Percentiles rank a stretch among this genome's conserved stretches.
phyloP scores from a whole-genome alignment of 2,113 vertebrate species.

The Antennarius striatus region DNA sequence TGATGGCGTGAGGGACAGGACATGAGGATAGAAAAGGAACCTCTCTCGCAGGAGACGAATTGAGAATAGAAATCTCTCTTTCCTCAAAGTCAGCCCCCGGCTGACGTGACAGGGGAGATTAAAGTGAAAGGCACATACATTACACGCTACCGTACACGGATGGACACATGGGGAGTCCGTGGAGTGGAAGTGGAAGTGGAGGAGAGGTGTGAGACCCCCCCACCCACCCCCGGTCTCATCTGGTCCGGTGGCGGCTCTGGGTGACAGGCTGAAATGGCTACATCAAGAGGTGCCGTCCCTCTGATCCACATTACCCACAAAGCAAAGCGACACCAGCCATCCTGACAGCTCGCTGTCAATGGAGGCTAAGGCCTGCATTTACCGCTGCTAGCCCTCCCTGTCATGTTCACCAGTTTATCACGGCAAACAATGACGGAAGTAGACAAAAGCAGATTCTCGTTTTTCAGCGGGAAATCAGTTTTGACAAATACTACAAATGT shows the following conservation, averaged over 20 bases:
- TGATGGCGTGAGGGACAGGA: constrained; percentile 22
- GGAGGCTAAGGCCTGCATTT: no score
- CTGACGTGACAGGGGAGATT: constrained; percentile 62
- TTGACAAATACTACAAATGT: no score
- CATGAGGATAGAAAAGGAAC: constrained; percentile 32
- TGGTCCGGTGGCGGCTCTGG: constrained; percentile 51
- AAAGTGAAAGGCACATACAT: constrained; percentile 61
- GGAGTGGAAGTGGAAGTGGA: constrained; percentile 22
- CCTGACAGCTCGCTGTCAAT: neutral
- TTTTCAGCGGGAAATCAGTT: no score
- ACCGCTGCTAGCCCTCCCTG: neutral
- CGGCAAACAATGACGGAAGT: no score
- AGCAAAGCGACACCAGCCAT: constrained; percentile 14
- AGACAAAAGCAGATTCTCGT: no score
- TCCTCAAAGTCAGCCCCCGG: constrained; percentile 36
- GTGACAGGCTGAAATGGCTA: constrained; percentile 57
- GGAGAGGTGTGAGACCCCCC: constrained; percentile 64
- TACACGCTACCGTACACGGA: constrained; percentile 56
- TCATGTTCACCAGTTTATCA: no score
- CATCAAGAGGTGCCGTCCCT: constrained; percentile 39
- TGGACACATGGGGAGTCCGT: constrained; percentile 42
- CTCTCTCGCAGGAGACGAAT: constrained; percentile 29
- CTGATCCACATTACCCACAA: constrained; percentile 31
- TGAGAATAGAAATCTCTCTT: constrained; percentile 52
- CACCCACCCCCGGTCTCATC: constrained; percentile 70